Conservation (phyloP, 2,888 invertebrate genomes). For the Cerastoderma edule region DNA sequence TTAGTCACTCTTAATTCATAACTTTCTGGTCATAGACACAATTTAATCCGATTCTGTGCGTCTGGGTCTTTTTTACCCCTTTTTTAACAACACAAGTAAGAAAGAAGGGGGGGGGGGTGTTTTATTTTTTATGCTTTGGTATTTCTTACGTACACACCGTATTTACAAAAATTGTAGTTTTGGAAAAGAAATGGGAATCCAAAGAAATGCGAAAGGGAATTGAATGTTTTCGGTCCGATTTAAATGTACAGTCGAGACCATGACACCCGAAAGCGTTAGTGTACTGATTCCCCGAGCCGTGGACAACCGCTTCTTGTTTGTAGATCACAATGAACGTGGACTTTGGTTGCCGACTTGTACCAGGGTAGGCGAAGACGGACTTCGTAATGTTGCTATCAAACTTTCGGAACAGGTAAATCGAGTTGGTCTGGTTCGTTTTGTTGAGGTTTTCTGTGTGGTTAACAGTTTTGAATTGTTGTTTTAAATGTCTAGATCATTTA, state of each 20-base stretch:
- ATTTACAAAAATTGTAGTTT: not conserved
- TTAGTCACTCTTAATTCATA: too few relatives aligned
- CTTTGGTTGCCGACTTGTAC: slow-evolving; percentile 79
- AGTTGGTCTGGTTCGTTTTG: not conserved
- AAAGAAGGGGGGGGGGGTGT: too few relatives aligned
- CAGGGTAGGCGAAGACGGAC: slow-evolving; percentile 68
- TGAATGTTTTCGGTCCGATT: not conserved
- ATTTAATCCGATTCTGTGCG: too few relatives aligned
- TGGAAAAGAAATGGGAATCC: too few relatives aligned
- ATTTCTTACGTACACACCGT: too few relatives aligned
- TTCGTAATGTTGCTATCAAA: slow-evolving; percentile 72
- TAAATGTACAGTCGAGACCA: slow-evolving; percentile 7
- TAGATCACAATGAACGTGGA: slow-evolving; percentile 72
- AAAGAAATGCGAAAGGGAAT: not conserved
- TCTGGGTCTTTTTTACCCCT: too few relatives aligned
- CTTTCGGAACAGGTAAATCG: slow-evolving; percentile 74
- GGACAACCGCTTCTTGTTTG: slow-evolving; percentile 71
- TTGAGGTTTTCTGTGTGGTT: not conserved
- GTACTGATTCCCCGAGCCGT: slow-evolving; percentile 69
- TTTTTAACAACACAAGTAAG: too few relatives aligned
- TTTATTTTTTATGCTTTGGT: too few relatives aligned
- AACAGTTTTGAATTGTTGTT: not conserved
- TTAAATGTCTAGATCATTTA: too few relatives aligned
- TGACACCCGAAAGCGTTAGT: slow-evolving; percentile 73
- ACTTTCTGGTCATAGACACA: too few relatives aligned